phyloP scores from a whole-genome alignment of 2,113 vertebrate species.

The Meles meles region DNA sequence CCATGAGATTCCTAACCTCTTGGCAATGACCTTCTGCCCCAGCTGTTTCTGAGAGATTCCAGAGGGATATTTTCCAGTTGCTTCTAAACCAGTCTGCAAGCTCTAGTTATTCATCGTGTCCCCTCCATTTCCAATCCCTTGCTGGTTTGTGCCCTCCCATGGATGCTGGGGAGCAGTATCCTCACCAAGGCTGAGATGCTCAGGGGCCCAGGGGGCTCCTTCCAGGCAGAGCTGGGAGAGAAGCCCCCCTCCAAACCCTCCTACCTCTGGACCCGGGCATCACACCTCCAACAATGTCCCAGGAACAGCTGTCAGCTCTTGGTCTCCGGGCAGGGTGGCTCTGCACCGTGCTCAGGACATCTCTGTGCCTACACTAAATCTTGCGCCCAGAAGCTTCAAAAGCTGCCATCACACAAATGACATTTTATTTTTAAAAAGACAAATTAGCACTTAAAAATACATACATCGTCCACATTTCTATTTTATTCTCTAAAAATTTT shows the following conservation, averaged over 20 bases:
- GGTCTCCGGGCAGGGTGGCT: background rate
- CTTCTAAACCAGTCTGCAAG: background rate
- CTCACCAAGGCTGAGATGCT: background rate
- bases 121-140: background rate
- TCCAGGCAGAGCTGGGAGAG: background rate
- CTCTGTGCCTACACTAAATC: background rate
- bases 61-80: background rate
- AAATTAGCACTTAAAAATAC: background rate
- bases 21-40: background rate
- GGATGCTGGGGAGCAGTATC: background rate
- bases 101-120: background rate
- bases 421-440: slow-evolving; percentile 51
- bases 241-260: too few species aligned
- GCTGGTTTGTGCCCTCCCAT: background rate
- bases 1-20: background rate
- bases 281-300: too few species aligned
- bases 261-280: fast-evolving
- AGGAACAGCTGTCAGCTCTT: background rate
- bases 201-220: background rate
- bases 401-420: background rate
- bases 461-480: background rate
- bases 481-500: background rate
- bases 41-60: background rate
- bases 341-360: background rate
- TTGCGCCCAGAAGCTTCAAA: background rate